Evolutionary conservation across 2,888 invertebrate species (phyloP).

Genomic region (Drosophila neonasuta): DNA sequence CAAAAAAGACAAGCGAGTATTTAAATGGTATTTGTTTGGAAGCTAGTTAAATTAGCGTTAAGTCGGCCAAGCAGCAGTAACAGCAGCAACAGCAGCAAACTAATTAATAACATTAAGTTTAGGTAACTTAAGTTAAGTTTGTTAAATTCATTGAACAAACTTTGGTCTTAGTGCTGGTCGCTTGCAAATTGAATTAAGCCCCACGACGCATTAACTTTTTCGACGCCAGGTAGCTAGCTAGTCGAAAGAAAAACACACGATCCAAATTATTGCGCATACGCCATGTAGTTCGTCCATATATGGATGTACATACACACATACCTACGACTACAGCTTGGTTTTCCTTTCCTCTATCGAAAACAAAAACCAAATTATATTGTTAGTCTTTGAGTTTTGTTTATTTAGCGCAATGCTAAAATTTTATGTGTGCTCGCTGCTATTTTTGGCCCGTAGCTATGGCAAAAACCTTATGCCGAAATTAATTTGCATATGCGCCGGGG

Average conservation of each 20-base stretch:
- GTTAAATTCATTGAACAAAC: slow-evolving; percentile 40
- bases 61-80: slow-evolving; percentile 17
- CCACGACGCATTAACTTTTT: slow-evolving; percentile 47
- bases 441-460: slow-evolving; percentile 37
- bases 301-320: neutral
- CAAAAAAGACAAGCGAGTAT: neutral
- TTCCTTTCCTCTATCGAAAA: slow-evolving; percentile 5
- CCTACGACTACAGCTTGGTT: slow-evolving; percentile 12
- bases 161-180: slow-evolving; percentile 13
- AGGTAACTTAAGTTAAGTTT: slow-evolving; percentile 35
- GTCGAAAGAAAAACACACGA: slow-evolving; percentile 11
- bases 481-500: slow-evolving; percentile 41
- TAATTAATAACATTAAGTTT: slow-evolving; percentile 66
- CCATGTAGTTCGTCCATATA: slow-evolving; percentile 37
- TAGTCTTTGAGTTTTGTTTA: slow-evolving; percentile 48
- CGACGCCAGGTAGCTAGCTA: slow-evolving; percentile 19
- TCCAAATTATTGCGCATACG: slow-evolving; percentile 58
- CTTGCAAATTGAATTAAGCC: slow-evolving; percentile 39
- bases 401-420: slow-evolving; percentile 42
- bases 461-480: slow-evolving; percentile 42
- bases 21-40: slow-evolving; percentile 24
- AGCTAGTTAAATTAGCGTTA: slow-evolving; percentile 38
- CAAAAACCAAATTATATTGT: slow-evolving; percentile 10
- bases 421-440: slow-evolving; percentile 38
- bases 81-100: slow-evolving; percentile 24